Base-by-base conservation (phyloP, 2,113 vertebrate genomes). In the Neodon shergylaensis region DNA sequence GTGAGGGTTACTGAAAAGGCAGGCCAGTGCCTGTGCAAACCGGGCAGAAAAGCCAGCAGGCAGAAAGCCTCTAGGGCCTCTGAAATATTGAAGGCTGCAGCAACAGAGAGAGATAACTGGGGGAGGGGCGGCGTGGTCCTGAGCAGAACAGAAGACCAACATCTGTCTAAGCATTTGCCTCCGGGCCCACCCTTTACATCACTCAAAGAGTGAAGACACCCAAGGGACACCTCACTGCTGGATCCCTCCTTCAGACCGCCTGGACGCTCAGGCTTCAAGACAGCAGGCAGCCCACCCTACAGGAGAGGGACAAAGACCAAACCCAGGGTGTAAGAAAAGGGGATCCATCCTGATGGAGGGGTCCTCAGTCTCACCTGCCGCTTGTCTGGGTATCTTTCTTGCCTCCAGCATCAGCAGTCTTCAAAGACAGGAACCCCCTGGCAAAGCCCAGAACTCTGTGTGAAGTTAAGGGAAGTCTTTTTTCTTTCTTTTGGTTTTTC, bases 391-490 rank as follows among this genome's bases (percentile, higher is more conserved):
- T 58, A 24, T 73, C 52, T 61, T 22, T 54, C 33, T 70, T 36
- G 22, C 36, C 9, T 1, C 1, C 0, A 12, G 0, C 0, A 28
- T 26, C 22, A 33, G 68, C 39, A 58, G 21, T 7, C 24, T 42
- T 88, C 49, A 3, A 3, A 11, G 65, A 78, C 1, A 26, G 26
- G 21, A 49, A 10, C 7, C 11, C 58, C 24, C 42, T 0, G 0
- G 73, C 22, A 52, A 65, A 22, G 1, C 31, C 26, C 22, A 42
- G 22, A 1, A 1, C 49, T 1, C 49, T 22, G 26, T 3, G 10
- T 16, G 39, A 2, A 33, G 44, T 17, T 22, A 21, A 0, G 78
- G 73, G 8, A 61, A 1, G 72, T n/a, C 42, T 17, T n/a, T 36
- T 36, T 65, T 63, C 22, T 33, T 70, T 70, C 6, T 36, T 72